A percentile compares a stretch with the other conserved stretches of the same genome.
Conservation (phyloP, 2,113 vertebrate species). For the Hippocampus barbouri region DNA sequence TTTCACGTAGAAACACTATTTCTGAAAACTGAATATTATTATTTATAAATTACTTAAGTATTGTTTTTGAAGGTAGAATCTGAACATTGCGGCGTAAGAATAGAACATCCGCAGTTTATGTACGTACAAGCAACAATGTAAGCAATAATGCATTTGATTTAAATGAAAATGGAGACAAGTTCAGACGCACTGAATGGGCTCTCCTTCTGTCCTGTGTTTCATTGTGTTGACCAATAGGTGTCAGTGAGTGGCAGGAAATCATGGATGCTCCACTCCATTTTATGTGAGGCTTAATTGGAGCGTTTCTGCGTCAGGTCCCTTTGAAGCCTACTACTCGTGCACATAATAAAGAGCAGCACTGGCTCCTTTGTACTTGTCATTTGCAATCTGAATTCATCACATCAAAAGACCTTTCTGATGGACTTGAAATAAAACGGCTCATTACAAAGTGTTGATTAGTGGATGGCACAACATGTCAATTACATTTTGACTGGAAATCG, state of each 20-base stretch:
- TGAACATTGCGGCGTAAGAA: not conserved
- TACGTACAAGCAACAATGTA: not conserved
- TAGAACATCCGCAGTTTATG: not conserved
- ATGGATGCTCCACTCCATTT: not conserved
- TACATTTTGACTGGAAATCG: not conserved
- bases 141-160: not conserved
- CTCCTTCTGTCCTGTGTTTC: slow-evolving; percentile 9
- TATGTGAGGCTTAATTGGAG: slow-evolving; percentile 31
- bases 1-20: not conserved
- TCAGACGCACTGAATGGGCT: not conserved
- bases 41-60: not conserved
- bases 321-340: slow-evolving; percentile 40
- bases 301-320: slow-evolving; percentile 38
- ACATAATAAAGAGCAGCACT: not conserved
- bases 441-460: not conserved
- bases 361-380: slow-evolving; percentile 40
- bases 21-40: not conserved
- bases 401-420: slow-evolving; percentile 65
- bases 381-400: slow-evolving; percentile 61
- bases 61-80: not conserved
- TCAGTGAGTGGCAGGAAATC: slow-evolving; percentile 35
- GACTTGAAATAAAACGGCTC: slow-evolving; percentile 30
- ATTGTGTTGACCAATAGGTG: slow-evolving; percentile 21
- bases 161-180: not conserved
- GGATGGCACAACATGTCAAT: not conserved